These are phyloP conservation scores for Gisinianus flammeolus DNA, from an alignment of 2,888 invertebrate species.

Conservation along the genomic window DNA sequence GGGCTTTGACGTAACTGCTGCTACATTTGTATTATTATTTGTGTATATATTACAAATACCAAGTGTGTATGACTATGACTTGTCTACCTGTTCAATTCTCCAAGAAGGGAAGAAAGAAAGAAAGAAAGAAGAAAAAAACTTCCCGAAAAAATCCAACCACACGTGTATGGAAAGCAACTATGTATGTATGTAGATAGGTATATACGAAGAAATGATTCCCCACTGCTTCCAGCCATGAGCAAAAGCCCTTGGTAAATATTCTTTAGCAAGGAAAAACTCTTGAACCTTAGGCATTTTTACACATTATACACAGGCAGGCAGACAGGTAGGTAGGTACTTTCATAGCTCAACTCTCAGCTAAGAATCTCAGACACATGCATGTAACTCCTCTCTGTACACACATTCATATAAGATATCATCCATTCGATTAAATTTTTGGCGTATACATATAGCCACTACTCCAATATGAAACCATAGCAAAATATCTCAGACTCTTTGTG, in stretches of 20 bases:
- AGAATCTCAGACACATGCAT: too few species aligned
- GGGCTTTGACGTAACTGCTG: neutral
- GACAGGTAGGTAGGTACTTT: neutral
- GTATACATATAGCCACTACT: too few species aligned
- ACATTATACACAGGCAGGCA: conserved; percentile 14
- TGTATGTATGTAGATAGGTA: neutral
- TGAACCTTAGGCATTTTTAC: too few species aligned
- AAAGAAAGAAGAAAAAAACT: too few species aligned
- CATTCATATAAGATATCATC: too few species aligned
- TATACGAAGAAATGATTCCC: neutral
- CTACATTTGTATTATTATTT: neutral
- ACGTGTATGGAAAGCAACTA: conserved; percentile 13
- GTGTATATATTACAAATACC: neutral
- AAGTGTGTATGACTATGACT: neutral
- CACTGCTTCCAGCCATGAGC: neutral
- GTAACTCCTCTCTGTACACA: too few species aligned
- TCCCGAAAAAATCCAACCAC: conserved; percentile 33
- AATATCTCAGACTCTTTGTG: too few species aligned
- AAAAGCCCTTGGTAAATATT: neutral
- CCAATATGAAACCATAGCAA: too few species aligned
- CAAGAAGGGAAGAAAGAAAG: too few species aligned
- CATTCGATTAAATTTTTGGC: too few species aligned
- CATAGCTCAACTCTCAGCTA: too few species aligned
- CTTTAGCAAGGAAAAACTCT: neutral
- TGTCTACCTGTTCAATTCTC: conserved; percentile 31